A percentile compares a stretch with the other conserved stretches of the same genome.
Evolutionary conservation across 2,888 invertebrate genomes (phyloP).

Genomic region (Thymelicus lineola): DNA sequence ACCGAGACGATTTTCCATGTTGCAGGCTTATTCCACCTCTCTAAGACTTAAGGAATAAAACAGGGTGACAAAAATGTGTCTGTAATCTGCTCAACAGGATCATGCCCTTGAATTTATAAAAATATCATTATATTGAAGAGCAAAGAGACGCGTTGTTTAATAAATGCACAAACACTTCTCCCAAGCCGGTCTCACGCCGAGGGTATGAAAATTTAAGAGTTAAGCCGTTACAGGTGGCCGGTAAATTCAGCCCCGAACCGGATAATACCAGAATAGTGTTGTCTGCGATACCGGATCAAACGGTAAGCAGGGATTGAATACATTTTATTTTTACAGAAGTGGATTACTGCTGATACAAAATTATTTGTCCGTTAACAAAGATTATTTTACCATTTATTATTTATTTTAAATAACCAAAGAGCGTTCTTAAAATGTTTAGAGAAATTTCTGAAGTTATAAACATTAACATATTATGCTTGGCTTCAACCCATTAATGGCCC

Average conservation of each 20-base stretch:
- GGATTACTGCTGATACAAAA: too few species aligned
- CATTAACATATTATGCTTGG: too few species aligned
- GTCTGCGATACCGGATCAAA: constrained; percentile 1
- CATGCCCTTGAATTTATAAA: constrained; percentile 32
- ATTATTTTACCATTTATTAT: too few species aligned
- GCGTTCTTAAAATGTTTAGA: too few species aligned
- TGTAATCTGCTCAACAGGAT: background rate
- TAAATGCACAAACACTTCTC: constrained; percentile 65
- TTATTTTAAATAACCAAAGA: too few species aligned
- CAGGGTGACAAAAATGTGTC: too few species aligned
- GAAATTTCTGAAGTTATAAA: too few species aligned
- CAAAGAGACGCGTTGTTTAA: constrained; percentile 32
- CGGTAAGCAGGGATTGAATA: background rate
- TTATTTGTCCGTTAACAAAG: too few species aligned
- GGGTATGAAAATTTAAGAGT: constrained; percentile 69
- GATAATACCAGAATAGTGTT: constrained; percentile 48
- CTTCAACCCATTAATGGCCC: too few species aligned
- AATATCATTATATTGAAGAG: constrained; percentile 32
- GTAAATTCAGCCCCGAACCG: constrained; percentile 63
- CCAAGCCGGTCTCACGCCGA: constrained; percentile 52
- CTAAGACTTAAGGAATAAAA: background rate
- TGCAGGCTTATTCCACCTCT: too few species aligned
- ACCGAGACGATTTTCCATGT: too few species aligned
- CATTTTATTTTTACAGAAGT: too few species aligned
- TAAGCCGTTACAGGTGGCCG: constrained; percentile 71